phyloP scores from a whole-genome alignment of 2,113 vertebrate species.

The Orthonyx spaldingii region DNA sequence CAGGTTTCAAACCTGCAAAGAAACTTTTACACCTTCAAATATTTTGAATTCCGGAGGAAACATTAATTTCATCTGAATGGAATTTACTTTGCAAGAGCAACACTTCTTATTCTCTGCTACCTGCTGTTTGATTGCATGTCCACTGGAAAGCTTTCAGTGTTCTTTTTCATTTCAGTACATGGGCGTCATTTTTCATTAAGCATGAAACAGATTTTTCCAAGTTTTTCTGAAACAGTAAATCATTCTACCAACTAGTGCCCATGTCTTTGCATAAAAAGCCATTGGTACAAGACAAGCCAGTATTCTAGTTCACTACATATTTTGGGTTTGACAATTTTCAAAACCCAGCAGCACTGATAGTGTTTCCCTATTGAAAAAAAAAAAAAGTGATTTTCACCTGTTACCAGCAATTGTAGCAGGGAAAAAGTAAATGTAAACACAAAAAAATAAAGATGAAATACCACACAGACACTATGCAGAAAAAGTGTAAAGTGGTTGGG shows the following conservation, averaged over 20 bases:
- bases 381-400: background rate
- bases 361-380: background rate
- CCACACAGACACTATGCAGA: background rate
- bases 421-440: background rate
- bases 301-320: background rate
- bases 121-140: slow-evolving; percentile 35
- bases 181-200: background rate
- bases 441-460: background rate
- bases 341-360: background rate
- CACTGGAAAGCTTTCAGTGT: background rate
- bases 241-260: background rate
- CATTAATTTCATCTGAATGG: background rate
- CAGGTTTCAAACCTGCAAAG: background rate
- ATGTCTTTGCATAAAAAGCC: background rate
- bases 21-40: background rate
- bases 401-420: background rate
- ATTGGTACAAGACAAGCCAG: background rate
- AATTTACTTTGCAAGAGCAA: background rate
- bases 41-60: background rate
- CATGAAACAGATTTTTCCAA: background rate
- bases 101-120: background rate
- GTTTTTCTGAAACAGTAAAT: background rate
- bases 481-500: background rate
- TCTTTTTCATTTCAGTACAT: slow-evolving; percentile 10
- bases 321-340: background rate